phyloP scores from a whole-genome alignment of 1,140 invertebrate genomes.

The Galleria mellonella region DNA sequence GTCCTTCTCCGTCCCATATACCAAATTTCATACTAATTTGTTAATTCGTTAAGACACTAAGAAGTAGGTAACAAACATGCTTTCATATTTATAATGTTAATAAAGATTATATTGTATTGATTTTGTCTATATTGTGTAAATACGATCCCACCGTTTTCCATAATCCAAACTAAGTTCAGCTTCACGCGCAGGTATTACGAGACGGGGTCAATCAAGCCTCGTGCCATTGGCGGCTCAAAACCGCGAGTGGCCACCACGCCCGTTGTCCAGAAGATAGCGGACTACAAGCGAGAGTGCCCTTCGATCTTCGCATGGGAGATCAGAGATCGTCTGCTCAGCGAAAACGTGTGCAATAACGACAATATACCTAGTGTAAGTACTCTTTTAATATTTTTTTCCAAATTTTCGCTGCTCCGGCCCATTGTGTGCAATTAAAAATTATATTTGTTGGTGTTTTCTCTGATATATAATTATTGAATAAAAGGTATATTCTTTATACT shows the following conservation, averaged over 20 bases:
- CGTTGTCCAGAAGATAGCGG: constrained; percentile 95
- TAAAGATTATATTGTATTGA: too few species aligned
- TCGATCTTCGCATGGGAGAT: constrained; percentile 99
- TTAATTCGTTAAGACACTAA: too few species aligned
- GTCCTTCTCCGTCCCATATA: too few species aligned
- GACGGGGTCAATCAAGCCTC: constrained; percentile 96
- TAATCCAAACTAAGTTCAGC: constrained; percentile 54
- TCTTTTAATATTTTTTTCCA: constrained; percentile 2
- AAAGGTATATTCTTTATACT: too few species aligned
- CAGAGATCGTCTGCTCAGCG: constrained; percentile 93
- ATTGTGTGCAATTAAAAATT: background rate
- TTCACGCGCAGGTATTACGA: constrained; percentile 91
- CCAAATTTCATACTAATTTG: too few species aligned
- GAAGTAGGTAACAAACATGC: too few species aligned
- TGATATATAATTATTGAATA: too few species aligned
- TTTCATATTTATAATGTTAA: too few species aligned
- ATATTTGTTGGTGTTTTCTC: too few species aligned
- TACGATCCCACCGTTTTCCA: constrained; percentile 29
- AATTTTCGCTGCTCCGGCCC: background rate
- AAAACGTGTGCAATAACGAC: constrained; percentile 98
- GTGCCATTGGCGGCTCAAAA: constrained; percentile 96
- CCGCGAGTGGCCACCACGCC: constrained; percentile 96
- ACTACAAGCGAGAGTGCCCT: constrained; percentile 97
- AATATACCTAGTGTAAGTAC: constrained; percentile 99
- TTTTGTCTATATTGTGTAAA: constrained; percentile 13